Base-by-base conservation (phyloP, 2,797 vertebrate species). In the Myotis pilosus region DNA sequence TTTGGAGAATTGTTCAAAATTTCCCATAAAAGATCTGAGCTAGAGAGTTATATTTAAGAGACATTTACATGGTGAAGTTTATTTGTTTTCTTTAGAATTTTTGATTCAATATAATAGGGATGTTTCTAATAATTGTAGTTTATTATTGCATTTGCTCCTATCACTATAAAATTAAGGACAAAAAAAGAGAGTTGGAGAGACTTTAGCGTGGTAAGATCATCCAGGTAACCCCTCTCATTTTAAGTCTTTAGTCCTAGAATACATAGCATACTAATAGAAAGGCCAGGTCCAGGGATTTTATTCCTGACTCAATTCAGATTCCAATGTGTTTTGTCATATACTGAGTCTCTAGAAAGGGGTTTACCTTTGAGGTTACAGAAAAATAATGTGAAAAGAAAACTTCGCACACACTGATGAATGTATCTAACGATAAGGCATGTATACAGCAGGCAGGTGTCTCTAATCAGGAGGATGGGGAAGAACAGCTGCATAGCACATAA, bases 401-500 rank as follows among this genome's bases (percentile, higher is more conserved):
- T 93, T 88, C 91, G 94, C 81, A 96, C 95, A 76, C 93, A 71
- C 57, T 71, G 81, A 96, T 95, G 90, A 97, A 95, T 92, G 4
- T 68, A 55, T 89, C 95, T 95, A 95, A 95, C 78, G 96, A 94
- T 95, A 94, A 92, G 49, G 57, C 41, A 92, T 86, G 82, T 94
- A 89, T 97, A 83, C 64, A 96, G 78, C 30, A 97, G 98, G 95
- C 98, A 99, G 98, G 98, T 98, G 98, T 97, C 97, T 96, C 96
- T 97, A 98, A 98, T 98, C 98, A 98, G 98, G 96, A 98, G 96
- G 96, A 98, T 97, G 96, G 92, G 95, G 97, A 92, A 68, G 74
- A 98, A 98, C 98, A 99, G 98, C 98, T 98, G 98, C 97, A 97
- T 97, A 92, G 97, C 98, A 96, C 97, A 98, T 97, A 97, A 98